Conservation (phyloP, 2,113 vertebrate genomes). For the Charina bottae region DNA sequence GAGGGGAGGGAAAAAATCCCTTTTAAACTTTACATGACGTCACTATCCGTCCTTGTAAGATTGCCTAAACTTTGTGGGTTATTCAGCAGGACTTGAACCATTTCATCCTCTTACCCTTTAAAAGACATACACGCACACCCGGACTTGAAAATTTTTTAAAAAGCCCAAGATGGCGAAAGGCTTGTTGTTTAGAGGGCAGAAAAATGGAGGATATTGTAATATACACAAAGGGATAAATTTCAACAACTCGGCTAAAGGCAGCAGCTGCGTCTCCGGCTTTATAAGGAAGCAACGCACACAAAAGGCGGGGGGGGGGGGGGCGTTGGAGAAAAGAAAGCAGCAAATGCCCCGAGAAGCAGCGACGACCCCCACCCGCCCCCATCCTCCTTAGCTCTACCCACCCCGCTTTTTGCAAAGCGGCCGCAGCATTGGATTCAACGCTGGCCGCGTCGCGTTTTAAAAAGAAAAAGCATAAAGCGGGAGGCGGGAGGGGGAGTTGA, state of each 20-base stretch:
- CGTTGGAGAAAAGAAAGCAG: slow-evolving; percentile 7
- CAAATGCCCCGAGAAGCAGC: slow-evolving; percentile 32
- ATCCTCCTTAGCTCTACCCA: slow-evolving; percentile 18
- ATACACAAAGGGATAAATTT: slow-evolving; percentile 99
- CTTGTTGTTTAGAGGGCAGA: slow-evolving; percentile 98
- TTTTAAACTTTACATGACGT: slow-evolving; percentile 85
- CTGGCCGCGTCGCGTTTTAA: neutral
- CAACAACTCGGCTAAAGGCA: slow-evolving; percentile 83
- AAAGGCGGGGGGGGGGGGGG: slow-evolving; percentile 56
- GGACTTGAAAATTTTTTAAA: slow-evolving; percentile 72
- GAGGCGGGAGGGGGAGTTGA: slow-evolving; percentile 39
- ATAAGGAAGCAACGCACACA: slow-evolving; percentile 83
- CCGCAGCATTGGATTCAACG: slow-evolving; percentile 39
- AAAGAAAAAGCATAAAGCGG: slow-evolving; percentile 15
- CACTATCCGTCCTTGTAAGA: slow-evolving; percentile 70
- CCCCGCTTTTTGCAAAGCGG: neutral
- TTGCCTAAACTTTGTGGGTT: slow-evolving; percentile 79
- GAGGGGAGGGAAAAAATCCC: slow-evolving; percentile 33
- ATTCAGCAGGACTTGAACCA: slow-evolving; percentile 64
- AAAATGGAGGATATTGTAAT: slow-evolving; percentile 99
- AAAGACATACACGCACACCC: neutral
- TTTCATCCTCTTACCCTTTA: slow-evolving; percentile 59
- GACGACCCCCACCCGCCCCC: slow-evolving; percentile 12
- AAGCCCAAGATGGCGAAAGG: slow-evolving; percentile 98
- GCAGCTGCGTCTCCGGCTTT: slow-evolving; percentile 80